Evolutionary conservation across 2,797 vertebrate species (phyloP).

Genomic region (Sebastes umbrosus): DNA sequence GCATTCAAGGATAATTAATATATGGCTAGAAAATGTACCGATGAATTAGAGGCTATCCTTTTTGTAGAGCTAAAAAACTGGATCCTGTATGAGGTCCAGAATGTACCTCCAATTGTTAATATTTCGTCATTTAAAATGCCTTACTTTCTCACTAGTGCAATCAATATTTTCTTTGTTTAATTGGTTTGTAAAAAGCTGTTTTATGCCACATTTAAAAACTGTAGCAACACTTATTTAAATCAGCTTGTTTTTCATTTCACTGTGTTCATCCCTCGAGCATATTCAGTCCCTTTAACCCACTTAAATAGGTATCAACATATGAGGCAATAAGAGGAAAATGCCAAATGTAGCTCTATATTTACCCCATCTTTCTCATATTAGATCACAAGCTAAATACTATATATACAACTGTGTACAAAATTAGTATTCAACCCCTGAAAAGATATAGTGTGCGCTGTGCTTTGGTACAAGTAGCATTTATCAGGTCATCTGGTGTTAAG

Average conservation of each 20-base stretch:
- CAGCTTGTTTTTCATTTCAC: not conserved
- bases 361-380: not conserved
- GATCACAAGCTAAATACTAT: conserved; percentile 13
- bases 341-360: not conserved
- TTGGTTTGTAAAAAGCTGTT: not conserved
- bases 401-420: conserved; percentile 46
- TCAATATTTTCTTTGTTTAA: not conserved
- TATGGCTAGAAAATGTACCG: not conserved
- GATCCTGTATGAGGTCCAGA: not conserved
- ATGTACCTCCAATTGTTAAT: not conserved
- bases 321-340: not conserved
- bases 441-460: conserved; percentile 15
- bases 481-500: not conserved
- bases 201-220: not conserved
- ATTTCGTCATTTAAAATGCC: not conserved
- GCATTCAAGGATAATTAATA: not conserved
- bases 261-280: not conserved
- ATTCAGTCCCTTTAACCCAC: not conserved
- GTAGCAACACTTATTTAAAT: not conserved
- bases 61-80: not conserved
- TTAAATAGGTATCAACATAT: not conserved
- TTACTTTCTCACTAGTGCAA: not conserved
- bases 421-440: conserved; percentile 28
- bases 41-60: not conserved
- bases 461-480: conserved; percentile 34